Evolutionary conservation across 1,140 invertebrate species (phyloP).

Genomic region (Zaprionus nigranus): DNA sequence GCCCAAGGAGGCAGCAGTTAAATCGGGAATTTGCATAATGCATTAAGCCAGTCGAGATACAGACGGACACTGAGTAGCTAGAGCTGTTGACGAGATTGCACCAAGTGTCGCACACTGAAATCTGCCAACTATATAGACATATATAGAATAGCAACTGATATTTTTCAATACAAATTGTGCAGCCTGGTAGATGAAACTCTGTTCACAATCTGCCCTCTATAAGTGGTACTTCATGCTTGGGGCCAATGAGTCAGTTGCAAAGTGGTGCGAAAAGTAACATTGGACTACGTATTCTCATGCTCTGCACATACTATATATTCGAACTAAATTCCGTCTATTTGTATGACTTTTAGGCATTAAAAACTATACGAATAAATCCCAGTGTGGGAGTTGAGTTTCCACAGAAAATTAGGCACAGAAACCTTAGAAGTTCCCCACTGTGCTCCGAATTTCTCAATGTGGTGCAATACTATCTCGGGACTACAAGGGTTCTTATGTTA

Average conservation of each 20-base stretch:
- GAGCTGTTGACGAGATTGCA: neutral
- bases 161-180: neutral
- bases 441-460: neutral
- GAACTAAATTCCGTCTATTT: no score
- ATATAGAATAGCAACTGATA: neutral
- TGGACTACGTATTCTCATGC: neutral
- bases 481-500: neutral
- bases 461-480: neutral
- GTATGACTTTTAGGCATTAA: neutral
- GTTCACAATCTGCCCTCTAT: neutral
- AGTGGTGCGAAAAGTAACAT: neutral
- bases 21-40: conserved; percentile 42
- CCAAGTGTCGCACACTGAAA: neutral
- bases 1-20: conserved; percentile 22
- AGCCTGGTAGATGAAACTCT: neutral
- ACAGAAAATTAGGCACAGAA: neutral
- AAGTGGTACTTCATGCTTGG: neutral
- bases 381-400: neutral
- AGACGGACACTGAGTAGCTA: neutral
- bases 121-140: neutral
- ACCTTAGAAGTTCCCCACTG: neutral
- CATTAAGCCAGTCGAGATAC: conserved; percentile 1
- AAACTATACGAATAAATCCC: neutral
- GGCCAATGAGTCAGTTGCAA: conserved; percentile 10
- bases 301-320: neutral